These are phyloP conservation scores for Perizoma flavofasciatum DNA, from an alignment of 2,888 invertebrate species.

Conservation along the genomic window DNA sequence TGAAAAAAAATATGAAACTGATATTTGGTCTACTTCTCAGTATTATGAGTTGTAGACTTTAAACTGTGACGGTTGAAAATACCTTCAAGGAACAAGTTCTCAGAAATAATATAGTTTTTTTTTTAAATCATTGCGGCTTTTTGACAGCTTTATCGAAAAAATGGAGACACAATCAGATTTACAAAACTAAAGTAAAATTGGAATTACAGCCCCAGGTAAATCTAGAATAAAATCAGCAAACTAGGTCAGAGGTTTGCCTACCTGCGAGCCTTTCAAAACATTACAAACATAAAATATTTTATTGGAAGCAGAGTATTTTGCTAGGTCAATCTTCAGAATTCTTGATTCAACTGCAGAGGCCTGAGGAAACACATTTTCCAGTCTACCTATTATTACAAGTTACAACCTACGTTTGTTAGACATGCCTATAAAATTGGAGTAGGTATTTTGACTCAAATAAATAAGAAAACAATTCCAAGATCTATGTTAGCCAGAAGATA, in stretches of 20 bases:
- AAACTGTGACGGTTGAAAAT: too few relatives aligned
- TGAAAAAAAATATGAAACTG: too few relatives aligned
- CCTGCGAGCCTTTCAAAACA: conserved; percentile 9
- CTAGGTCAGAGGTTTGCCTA: conserved; percentile 20
- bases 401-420: conserved; percentile 2
- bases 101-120: too few relatives aligned
- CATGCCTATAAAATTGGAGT: not conserved
- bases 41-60: too few relatives aligned
- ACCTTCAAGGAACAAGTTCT: too few relatives aligned
- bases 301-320: conserved; percentile 23
- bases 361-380: conserved; percentile 16
- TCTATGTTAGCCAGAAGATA: not conserved
- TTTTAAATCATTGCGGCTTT: too few relatives aligned
- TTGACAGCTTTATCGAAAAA: not conserved
- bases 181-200: conserved; percentile 1
- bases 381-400: conserved; percentile 1
- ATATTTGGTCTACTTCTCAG: too few relatives aligned
- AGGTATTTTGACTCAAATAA: not conserved
- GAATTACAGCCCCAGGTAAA: not conserved
- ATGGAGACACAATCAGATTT: not conserved
- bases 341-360: conserved; percentile 18
- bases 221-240: conserved; percentile 10
- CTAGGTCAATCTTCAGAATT: conserved; percentile 17
- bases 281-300: conserved; percentile 25
- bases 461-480: not conserved